phyloP scores from a whole-genome alignment of 2,888 invertebrate species.

The Platycheirus rosarum region DNA sequence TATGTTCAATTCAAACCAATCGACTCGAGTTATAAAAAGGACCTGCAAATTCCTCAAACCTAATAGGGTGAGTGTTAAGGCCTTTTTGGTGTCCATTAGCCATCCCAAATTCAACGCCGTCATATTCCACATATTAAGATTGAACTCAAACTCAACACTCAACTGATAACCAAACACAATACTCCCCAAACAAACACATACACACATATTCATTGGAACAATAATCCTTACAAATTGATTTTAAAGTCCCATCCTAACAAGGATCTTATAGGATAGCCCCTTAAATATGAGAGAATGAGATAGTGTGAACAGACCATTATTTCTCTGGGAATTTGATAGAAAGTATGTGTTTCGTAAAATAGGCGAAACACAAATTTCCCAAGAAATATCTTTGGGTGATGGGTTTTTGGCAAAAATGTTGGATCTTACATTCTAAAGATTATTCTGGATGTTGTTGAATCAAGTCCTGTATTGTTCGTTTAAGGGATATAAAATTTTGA shows the following conservation, averaged over 20 bases:
- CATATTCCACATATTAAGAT: conserved; percentile 55
- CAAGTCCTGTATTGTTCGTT: conserved; percentile 41
- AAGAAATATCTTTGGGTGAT: too few relatives aligned
- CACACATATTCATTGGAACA: conserved; percentile 26
- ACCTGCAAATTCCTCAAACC: too few relatives aligned
- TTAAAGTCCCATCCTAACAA: conserved; percentile 63
- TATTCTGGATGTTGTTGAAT: conserved; percentile 48
- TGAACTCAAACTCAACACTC: conserved; percentile 54
- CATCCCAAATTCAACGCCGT: conserved; percentile 44
- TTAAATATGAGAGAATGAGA: conserved; percentile 5
- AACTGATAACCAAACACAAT: conserved; percentile 21
- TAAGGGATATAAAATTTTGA: conserved; percentile 15
- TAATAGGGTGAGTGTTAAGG: too few relatives aligned
- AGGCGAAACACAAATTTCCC: too few relatives aligned
- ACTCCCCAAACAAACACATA: background rate
- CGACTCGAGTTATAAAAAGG: too few relatives aligned
- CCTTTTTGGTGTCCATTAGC: conserved; percentile 54
- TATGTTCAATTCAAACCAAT: too few relatives aligned
- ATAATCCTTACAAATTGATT: conserved; percentile 72
- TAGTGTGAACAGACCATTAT: conserved; percentile 39
- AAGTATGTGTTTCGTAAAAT: background rate
- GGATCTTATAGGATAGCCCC: conserved; percentile 54
- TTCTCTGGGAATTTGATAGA: conserved; percentile 25
- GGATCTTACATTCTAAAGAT: conserved; percentile 28
- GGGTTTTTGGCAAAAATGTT: too few relatives aligned